Conservation (phyloP, 2,797 vertebrate genomes). For the Dromococcyx pavoninus region DNA sequence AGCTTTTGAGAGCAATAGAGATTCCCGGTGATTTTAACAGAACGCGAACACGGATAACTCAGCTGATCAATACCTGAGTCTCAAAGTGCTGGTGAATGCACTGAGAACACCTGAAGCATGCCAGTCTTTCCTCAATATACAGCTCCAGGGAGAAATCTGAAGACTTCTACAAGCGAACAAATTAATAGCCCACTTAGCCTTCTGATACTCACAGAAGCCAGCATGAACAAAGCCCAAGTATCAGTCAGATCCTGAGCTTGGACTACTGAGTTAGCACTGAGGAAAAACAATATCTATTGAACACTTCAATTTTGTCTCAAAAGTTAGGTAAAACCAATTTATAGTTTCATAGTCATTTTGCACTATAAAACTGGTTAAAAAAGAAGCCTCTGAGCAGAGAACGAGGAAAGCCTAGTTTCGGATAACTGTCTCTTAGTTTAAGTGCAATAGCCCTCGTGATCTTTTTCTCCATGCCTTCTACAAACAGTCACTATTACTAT, state of each 20-base stretch:
- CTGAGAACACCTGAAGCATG: background rate
- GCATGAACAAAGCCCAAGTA: background rate
- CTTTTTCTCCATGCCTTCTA: background rate
- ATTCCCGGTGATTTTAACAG: background rate
- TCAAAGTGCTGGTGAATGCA: background rate
- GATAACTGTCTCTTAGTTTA: background rate
- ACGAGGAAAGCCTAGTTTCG: background rate
- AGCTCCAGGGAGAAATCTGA: background rate
- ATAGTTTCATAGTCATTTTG: background rate
- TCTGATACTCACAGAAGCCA: background rate
- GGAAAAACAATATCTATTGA: background rate
- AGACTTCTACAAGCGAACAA: background rate
- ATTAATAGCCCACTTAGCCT: background rate
- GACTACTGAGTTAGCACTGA: background rate
- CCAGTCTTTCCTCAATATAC: background rate
- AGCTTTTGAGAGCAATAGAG: background rate
- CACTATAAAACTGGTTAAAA: background rate
- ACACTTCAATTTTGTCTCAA: background rate
- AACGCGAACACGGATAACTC: background rate
- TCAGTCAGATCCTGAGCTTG: background rate
- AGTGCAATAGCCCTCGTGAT: background rate
- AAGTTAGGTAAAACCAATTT: background rate
- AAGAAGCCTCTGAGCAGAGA: background rate
- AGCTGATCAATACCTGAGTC: background rate
- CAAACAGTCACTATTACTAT: background rate